Evolutionary conservation across 1,140 invertebrate species (phyloP), one percentile per base, ranked within the genome.

Genomic region (Diachasma alloeum): DNA sequence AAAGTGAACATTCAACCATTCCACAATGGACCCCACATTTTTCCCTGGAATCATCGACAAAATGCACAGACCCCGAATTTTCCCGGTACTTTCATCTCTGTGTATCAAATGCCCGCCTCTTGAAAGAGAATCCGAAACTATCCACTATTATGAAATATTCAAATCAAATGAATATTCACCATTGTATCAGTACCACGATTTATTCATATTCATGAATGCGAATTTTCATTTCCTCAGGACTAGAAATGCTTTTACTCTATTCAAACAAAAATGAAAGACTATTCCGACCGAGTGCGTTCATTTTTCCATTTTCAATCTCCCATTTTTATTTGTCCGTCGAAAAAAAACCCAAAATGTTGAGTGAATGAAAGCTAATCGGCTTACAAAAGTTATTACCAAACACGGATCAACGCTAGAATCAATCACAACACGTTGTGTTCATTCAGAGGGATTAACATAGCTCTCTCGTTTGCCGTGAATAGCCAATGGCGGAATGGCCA

Each of bases 381-480:
- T 72, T 72, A 72, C n/a, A 19, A 72, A 53, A 72, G 69, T 53
- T 72, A 42, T 46, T 15, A 46, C 9, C 42, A 72, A 48, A 72
- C 39, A 72, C 48, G 42, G 69, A 71, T 71, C 69, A 48, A 71
- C 22, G 69, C 42, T 44, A 26, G 42, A 48, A 71, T 71, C 69
- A 71, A 71, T 71, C 69, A 71, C 42, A 44, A n/a, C 69, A 71
- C 42, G 22, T 42, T 48, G 59, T 63, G 59, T 63, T 26, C 59
- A 63, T 63, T 63, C 59, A 26, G 42, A 71, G 42, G 69, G 69
- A 48, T 71, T 71, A 71, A 48, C 42, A 31, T 31, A 26, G n/a
- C 69, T 71, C 36, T 22, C 17, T 71, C 15, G 11, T 37, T 69
- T 10, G 31, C 67, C 15, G 31, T 36, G 31, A 69, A 69, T 37